phyloP scores from a whole-genome alignment of 2,797 vertebrate species.

The Channallabes apus region DNA sequence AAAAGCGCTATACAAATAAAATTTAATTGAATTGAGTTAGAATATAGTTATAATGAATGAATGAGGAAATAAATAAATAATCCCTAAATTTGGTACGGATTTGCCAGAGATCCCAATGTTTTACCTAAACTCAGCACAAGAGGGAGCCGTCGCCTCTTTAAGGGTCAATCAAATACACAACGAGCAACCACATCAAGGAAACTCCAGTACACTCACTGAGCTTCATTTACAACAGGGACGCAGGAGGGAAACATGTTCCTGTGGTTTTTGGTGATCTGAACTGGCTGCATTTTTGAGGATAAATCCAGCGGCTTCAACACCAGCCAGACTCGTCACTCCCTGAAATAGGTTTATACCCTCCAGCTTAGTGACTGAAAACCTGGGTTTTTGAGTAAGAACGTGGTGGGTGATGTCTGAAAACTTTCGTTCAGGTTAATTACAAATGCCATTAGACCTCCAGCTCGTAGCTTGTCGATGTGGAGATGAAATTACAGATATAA shows the following conservation, averaged over 20 bases:
- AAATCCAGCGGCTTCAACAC: neutral
- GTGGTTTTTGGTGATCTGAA: neutral
- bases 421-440: neutral
- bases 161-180: constrained; percentile 33
- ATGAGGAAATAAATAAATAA: neutral
- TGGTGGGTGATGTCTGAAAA: neutral
- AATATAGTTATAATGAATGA: neutral
- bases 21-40: too few species aligned
- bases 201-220: neutral
- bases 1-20: too few species aligned
- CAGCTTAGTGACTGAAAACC: constrained; percentile 46
- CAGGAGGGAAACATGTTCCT: constrained; percentile 7
- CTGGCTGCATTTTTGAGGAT: neutral
- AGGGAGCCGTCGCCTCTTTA: constrained; percentile 71
- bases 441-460: neutral
- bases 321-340: neutral
- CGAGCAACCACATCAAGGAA: neutral
- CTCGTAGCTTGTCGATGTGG: neutral
- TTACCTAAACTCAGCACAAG: constrained; percentile 64
- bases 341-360: neutral
- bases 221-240: constrained; percentile 4
- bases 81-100: neutral
- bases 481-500: neutral
- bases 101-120: neutral
- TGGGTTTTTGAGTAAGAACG: neutral